Conservation (phyloP, 2,797 vertebrate genomes). For the Peromyscus aztecus region DNA sequence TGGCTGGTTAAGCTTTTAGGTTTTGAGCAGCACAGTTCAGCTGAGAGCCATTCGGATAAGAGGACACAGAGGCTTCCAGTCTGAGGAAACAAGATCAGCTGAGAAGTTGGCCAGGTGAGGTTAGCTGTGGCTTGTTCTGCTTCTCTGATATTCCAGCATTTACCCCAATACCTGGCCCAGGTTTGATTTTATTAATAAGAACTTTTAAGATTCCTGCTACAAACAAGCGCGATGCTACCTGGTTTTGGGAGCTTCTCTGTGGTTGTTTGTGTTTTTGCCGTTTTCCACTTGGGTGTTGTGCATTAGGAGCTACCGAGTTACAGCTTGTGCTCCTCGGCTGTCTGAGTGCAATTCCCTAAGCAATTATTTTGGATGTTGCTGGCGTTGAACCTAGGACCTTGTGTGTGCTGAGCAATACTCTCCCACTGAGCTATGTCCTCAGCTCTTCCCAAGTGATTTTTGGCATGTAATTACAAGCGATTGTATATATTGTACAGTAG, state of each 20-base stretch:
- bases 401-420: neutral
- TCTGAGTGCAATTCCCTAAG: neutral
- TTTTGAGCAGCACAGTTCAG: too few relatives aligned
- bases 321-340: neutral
- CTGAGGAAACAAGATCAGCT: too few relatives aligned
- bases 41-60: too few relatives aligned
- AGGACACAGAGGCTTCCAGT: too few relatives aligned
- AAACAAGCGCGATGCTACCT: neutral
- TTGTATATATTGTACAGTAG: neutral
- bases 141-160: too few relatives aligned
- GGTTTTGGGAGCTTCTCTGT: neutral
- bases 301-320: neutral
- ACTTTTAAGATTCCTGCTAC: too few relatives aligned
- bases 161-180: too few relatives aligned
- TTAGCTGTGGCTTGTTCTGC: too few relatives aligned
- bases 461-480: neutral
- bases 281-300: neutral
- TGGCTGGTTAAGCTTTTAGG: too few relatives aligned
- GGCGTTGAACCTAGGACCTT: neutral
- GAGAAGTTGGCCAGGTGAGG: too few relatives aligned
- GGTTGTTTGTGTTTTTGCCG: neutral
- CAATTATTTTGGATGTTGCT: neutral
- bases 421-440: neutral
- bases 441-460: neutral
- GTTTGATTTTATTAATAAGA: too few relatives aligned